phyloP scores from a whole-genome alignment of 2,113 vertebrate species.

The Columbina picui region DNA sequence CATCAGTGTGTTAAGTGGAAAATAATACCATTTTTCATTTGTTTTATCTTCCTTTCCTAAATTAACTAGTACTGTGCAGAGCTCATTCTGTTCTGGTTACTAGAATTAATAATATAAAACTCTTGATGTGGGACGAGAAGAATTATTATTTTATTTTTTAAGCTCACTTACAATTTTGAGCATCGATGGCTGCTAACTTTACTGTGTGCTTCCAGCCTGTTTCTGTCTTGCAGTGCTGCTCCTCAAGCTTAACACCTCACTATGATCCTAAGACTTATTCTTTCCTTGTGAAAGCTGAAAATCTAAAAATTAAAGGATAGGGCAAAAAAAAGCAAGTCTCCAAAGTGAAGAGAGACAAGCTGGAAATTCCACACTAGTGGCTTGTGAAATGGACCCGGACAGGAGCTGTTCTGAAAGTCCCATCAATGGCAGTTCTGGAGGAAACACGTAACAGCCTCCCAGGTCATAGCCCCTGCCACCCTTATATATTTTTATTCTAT shows the following conservation, averaged over 20 bases:
- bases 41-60: not conserved
- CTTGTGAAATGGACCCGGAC: fast-evolving
- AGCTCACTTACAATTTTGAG: constrained; percentile 32
- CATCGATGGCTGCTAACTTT: not conserved
- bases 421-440: not conserved
- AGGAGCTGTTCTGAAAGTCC: not conserved
- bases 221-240: not conserved
- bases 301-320: not conserved
- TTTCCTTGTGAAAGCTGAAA: not conserved
- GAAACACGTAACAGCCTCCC: not conserved
- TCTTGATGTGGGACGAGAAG: not conserved
- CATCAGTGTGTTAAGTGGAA: not conserved
- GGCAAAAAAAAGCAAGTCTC: not conserved
- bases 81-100: not conserved
- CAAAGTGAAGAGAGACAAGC: not conserved
- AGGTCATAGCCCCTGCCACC: not conserved
- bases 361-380: not conserved
- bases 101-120: constrained; percentile 34
- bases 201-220: not conserved
- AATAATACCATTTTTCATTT: not conserved
- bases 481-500: not conserved
- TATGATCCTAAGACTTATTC: not conserved
- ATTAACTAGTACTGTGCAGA: not conserved
- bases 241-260: not conserved
- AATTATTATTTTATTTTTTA: constrained; percentile 23